Evolutionary conservation across 2,888 invertebrate genomes (phyloP).

Genomic region (Tetanocera ferruginea): DNA sequence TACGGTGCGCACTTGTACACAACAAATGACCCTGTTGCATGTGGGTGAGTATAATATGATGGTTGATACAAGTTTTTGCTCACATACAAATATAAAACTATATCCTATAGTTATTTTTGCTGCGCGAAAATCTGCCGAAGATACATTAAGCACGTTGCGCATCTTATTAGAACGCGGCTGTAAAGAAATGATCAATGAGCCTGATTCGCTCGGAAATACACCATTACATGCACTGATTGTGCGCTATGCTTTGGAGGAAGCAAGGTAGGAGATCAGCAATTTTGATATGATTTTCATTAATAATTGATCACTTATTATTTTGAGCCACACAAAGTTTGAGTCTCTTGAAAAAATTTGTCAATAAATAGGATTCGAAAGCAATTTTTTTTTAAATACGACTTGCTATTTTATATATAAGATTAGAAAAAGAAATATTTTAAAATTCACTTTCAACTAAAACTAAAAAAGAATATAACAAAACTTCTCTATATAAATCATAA

Average conservation of each 20-base stretch:
- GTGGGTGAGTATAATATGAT: conserved; percentile 70
- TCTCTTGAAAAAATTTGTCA: background rate
- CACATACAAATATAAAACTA: background rate
- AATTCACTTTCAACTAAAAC: background rate
- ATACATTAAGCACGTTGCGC: conserved; percentile 78
- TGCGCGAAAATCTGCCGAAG: conserved; percentile 79
- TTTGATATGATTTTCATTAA: no score
- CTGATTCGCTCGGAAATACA: conserved; percentile 81
- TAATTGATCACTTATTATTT: no score
- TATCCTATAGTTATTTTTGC: conserved; percentile 74
- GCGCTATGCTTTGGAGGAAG: conserved; percentile 79
- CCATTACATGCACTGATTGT: conserved; percentile 78
- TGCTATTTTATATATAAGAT: background rate
- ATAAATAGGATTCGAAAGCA: background rate
- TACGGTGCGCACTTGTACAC: conserved; percentile 78
- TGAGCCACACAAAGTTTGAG: background rate
- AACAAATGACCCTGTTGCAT: conserved; percentile 79
- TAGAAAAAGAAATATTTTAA: background rate
- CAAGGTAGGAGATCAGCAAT: conserved; percentile 58
- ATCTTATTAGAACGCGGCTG: conserved; percentile 80
- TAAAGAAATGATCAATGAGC: conserved; percentile 79
- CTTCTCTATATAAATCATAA: no score
- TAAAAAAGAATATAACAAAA: no score
- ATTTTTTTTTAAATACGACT: no score
- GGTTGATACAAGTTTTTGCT: background rate